These are phyloP conservation scores for Toxotes chatareus DNA, from an alignment of 2,113 vertebrate genomes.

Conservation along the genomic window DNA sequence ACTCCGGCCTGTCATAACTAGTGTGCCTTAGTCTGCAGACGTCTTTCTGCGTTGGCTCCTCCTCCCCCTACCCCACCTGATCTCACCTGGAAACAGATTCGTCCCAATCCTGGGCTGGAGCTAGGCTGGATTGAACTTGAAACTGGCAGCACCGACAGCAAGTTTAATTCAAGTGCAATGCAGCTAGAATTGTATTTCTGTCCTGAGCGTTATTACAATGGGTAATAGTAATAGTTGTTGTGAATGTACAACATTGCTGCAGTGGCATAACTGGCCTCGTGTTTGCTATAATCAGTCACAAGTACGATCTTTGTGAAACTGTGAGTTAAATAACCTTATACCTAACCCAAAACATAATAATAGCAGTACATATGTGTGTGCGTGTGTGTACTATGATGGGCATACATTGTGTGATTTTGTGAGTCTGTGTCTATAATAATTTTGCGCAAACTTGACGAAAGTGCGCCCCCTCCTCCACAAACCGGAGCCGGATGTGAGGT, in stretches of 20 bases:
- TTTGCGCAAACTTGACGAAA: conserved; percentile 1
- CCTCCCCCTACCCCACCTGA: conserved; percentile 52
- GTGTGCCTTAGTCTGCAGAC: conserved; percentile 19
- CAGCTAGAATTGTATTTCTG: no score
- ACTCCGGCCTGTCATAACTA: conserved; percentile 54
- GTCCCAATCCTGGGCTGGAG: no score
- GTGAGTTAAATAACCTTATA: no score
- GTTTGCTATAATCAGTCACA: no score
- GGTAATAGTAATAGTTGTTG: background rate
- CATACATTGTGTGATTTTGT: no score
- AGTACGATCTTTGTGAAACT: no score
- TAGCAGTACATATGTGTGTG: no score
- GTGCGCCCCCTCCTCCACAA: conserved; percentile 42
- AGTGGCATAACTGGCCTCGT: background rate
- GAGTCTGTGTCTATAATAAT: background rate
- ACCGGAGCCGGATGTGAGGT: conserved; percentile 78
- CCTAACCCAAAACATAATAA: no score
- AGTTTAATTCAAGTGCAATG: background rate
- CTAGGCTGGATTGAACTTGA: background rate
- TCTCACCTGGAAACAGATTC: conserved; percentile 53
- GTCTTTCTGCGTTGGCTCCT: conserved; percentile 41
- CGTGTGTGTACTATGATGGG: no score
- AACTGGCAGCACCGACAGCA: background rate
- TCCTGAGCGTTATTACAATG: background rate
- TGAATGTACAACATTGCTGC: background rate